Conservation (phyloP, 2,113 vertebrate species). For the Parus major region DNA sequence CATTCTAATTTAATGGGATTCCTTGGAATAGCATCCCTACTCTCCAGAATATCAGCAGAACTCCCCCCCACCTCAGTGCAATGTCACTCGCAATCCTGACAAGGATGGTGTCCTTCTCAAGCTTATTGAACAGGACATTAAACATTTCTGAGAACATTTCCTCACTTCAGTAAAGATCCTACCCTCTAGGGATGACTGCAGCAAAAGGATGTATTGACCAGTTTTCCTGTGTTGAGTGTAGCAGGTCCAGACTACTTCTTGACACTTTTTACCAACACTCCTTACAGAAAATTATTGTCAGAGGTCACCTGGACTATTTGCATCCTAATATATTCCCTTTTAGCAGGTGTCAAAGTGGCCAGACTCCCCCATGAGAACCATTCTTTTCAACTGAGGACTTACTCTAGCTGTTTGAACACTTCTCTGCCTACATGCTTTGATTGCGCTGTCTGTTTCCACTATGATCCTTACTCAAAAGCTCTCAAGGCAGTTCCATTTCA, state of each 20-base stretch:
- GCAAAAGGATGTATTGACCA: not conserved
- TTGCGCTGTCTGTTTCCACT: not conserved
- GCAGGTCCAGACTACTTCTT: not conserved
- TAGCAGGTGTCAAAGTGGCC: not conserved
- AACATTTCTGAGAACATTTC: not conserved
- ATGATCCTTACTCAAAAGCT: not conserved
- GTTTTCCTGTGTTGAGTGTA: not conserved
- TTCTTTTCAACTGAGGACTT: not conserved
- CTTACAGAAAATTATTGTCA: not conserved
- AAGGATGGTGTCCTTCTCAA: not conserved
- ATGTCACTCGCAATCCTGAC: not conserved
- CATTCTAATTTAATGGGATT: not conserved
- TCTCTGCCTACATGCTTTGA: not conserved
- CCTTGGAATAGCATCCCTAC: not conserved
- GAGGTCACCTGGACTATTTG: not conserved
- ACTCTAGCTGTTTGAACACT: not conserved
- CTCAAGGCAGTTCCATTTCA: not conserved
- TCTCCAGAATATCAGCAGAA: not conserved
- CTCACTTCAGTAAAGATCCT: not conserved
- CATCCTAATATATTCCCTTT: not conserved
- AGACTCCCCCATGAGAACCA: fast-evolving
- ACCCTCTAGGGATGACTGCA: not conserved
- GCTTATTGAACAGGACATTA: not conserved
- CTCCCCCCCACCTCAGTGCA: fast-evolving
- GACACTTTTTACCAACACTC: not conserved